phyloP scores from a whole-genome alignment of 2,797 vertebrate species.

The Hoplostethus atlanticus region DNA sequence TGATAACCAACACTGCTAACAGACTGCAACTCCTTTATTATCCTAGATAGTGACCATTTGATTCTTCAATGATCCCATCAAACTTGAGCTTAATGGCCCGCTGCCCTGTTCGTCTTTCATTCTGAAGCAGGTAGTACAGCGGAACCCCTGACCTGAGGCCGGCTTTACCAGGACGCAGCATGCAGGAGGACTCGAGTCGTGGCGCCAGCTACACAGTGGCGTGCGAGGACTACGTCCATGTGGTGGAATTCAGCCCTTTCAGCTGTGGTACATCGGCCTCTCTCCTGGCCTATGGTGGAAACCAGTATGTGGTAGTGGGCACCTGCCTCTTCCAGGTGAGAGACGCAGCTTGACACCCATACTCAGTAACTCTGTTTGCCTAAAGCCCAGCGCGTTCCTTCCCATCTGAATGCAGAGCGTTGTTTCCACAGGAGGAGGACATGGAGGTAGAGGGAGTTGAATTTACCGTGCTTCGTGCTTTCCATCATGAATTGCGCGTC shows the following conservation, averaged over 20 bases:
- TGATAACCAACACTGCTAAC: too few relatives aligned
- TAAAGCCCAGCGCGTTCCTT: not conserved
- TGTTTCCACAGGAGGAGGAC: slow-evolving; percentile 91
- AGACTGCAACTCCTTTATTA: too few relatives aligned
- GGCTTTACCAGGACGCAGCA: slow-evolving; percentile 49
- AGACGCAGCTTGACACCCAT: not conserved
- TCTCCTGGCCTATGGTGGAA: slow-evolving; percentile 94
- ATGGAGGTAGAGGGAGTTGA: slow-evolving; percentile 90
- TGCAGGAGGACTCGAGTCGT: slow-evolving; percentile 89
- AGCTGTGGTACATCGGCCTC: slow-evolving; percentile 87
- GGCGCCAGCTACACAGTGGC: slow-evolving; percentile 90
- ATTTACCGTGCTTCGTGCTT: slow-evolving; percentile 89
- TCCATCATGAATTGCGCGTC: slow-evolving; percentile 90
- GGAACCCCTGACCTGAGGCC: slow-evolving; percentile 22
- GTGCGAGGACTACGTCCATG: slow-evolving; percentile 94
- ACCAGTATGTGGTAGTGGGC: slow-evolving; percentile 92
- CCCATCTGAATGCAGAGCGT: not conserved
- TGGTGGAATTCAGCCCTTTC: slow-evolving; percentile 96
- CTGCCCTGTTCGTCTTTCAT: not conserved
- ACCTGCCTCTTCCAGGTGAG: slow-evolving; percentile 93
- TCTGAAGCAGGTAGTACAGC: slow-evolving; percentile 21
- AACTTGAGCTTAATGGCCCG: not conserved
- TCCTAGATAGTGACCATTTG: too few relatives aligned
- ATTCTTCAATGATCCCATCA: not conserved
- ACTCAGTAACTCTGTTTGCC: not conserved